Evolutionary conservation across 2,888 invertebrate genomes (phyloP).

Genomic region (Abrostola tripartita): DNA sequence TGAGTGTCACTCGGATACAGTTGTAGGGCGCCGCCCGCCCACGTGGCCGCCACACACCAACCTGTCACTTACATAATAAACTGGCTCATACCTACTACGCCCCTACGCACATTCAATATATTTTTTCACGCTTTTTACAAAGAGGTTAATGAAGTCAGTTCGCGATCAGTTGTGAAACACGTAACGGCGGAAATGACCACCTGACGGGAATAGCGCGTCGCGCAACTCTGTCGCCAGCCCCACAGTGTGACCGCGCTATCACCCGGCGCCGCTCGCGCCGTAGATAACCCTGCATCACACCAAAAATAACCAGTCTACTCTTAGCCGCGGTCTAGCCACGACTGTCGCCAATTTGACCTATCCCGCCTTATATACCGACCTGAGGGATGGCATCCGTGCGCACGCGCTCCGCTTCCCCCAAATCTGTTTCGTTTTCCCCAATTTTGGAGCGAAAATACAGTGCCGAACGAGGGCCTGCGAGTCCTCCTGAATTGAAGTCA

Average conservation of each 20-base stretch:
- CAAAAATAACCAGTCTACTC: constrained; percentile 85
- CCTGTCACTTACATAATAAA: constrained; percentile 70
- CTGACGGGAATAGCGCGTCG: constrained; percentile 87
- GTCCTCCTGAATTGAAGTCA: constrained; percentile 76
- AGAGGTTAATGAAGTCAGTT: constrained; percentile 82
- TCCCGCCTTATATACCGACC: constrained; percentile 79
- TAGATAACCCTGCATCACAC: constrained; percentile 80
- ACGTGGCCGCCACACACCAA: constrained; percentile 58
- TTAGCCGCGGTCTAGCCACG: constrained; percentile 83
- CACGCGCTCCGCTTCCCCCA: constrained; percentile 90
- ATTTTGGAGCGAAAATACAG: constrained; percentile 89
- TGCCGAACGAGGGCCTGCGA: constrained; percentile 76
- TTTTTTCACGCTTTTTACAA: constrained; percentile 69
- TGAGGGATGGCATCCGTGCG: constrained; percentile 89
- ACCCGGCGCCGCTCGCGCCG: constrained; percentile 80
- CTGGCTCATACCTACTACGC: constrained; percentile 37
- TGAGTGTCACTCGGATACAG: constrained; percentile 53
- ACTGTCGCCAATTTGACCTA: constrained; percentile 75
- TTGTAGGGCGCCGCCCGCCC: constrained; percentile 79
- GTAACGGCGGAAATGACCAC: constrained; percentile 83
- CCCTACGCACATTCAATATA: constrained; percentile 63
- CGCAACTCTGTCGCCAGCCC: constrained; percentile 80
- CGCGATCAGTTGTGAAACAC: constrained; percentile 82
- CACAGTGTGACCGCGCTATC: constrained; percentile 85
- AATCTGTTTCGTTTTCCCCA: constrained; percentile 90